Conservation (phyloP, 2,797 vertebrate species). For the Anableps anableps region DNA sequence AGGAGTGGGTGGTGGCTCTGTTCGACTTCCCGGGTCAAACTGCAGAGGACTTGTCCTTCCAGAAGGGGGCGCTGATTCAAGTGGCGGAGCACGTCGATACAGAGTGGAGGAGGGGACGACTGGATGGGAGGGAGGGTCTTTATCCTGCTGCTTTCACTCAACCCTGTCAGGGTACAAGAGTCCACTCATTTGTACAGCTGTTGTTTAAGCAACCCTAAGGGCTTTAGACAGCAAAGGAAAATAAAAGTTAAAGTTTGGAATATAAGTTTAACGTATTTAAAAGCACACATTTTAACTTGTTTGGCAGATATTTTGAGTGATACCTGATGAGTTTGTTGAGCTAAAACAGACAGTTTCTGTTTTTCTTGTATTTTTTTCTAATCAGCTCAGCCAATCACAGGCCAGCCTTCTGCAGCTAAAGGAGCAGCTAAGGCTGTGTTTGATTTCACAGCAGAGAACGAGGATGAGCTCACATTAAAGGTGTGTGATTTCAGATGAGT, state of each 20-base stretch:
- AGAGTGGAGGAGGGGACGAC: constrained; percentile 87
- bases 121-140: constrained; percentile 86
- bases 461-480: constrained; percentile 91
- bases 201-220: background rate
- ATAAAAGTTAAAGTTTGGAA: background rate
- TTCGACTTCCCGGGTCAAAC: constrained; percentile 91
- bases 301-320: too few species aligned
- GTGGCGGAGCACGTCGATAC: constrained; percentile 82
- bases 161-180: constrained; percentile 41
- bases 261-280: background rate
- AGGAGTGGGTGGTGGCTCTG: constrained; percentile 88
- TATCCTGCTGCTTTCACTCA: constrained; percentile 86
- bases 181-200: background rate
- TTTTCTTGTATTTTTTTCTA: background rate
- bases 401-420: constrained; percentile 16
- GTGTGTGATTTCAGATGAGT: constrained; percentile 41
- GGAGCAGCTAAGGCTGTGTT: constrained; percentile 84
- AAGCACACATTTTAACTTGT: background rate
- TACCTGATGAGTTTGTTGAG: background rate
- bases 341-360: background rate
- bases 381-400: constrained; percentile 65
- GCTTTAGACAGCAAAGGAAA: background rate
- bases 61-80: constrained; percentile 86
- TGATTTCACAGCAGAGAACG: constrained; percentile 88
- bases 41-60: constrained; percentile 88